Conservation (phyloP, 2,797 vertebrate genomes). For the Ispidina picta region DNA sequence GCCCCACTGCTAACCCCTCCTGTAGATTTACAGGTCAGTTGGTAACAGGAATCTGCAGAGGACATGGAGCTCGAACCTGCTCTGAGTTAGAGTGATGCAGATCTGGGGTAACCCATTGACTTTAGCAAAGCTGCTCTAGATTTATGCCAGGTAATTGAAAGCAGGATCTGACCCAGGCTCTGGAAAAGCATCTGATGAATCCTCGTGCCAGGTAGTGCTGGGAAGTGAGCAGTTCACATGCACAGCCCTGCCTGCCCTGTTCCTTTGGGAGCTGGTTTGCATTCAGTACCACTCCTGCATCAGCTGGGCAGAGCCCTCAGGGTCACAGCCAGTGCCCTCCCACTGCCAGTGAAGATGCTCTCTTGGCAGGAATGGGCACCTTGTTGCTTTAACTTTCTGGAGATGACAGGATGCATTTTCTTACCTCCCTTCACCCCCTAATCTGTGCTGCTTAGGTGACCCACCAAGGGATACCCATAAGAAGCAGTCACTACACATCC, state of each 20-base stretch:
- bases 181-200: background rate
- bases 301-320: background rate
- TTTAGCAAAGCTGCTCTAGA: background rate
- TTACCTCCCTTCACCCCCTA: background rate
- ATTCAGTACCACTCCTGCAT: background rate
- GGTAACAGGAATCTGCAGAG: background rate
- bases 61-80: background rate
- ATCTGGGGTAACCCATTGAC: background rate
- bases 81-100: background rate
- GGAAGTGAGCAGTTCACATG: background rate
- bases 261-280: background rate
- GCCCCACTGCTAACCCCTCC: background rate
- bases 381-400: background rate
- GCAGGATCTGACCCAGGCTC: background rate
- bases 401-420: background rate
- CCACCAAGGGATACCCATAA: background rate
- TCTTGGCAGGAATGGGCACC: background rate
- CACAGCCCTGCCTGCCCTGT: background rate
- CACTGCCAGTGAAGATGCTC: background rate
- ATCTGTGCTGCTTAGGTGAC: background rate
- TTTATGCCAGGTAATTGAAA: slow-evolving; percentile 25
- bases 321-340: background rate
- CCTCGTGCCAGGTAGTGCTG: background rate
- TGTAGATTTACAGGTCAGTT: background rate
- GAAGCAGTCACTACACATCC: background rate